Evolutionary conservation across 2,888 invertebrate genomes (phyloP).

Genomic region (Arge pagana): DNA sequence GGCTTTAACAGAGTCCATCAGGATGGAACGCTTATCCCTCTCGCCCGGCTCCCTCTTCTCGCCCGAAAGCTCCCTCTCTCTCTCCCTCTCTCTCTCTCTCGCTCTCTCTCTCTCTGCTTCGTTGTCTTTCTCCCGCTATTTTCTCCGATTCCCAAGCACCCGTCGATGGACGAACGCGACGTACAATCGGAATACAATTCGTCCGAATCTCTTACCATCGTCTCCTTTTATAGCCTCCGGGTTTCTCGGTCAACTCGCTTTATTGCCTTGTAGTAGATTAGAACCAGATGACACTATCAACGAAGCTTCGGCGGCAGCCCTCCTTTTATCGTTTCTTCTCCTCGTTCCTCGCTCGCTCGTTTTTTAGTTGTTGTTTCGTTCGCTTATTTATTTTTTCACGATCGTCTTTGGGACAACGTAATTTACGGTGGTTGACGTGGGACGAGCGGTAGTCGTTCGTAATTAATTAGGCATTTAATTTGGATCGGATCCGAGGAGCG

Average conservation of each 20-base stretch:
- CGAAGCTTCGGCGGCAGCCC: no score
- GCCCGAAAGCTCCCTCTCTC: no score
- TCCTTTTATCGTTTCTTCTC: background rate
- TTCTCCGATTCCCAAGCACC: background rate
- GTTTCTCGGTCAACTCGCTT: no score
- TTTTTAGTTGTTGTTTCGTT: background rate
- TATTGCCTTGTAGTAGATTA: no score
- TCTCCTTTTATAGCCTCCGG: no score
- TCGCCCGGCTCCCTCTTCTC: slow-evolving; percentile 39
- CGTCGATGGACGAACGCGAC: no score
- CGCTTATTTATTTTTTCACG: no score
- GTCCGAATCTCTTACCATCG: background rate
- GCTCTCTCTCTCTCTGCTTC: background rate
- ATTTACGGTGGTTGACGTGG: no score
- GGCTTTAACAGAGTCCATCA: slow-evolving; percentile 47
- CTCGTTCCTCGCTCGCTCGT: background rate
- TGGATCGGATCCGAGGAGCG: slow-evolving; percentile 42
- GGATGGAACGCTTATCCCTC: slow-evolving; percentile 46
- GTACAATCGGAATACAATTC: background rate
- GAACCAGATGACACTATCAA: no score
- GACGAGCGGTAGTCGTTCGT: slow-evolving; percentile 29
- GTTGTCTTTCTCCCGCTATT: background rate
- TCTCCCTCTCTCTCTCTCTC: background rate
- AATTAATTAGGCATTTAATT: slow-evolving; percentile 52
- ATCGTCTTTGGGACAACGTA: no score